Base-by-base conservation (phyloP, 2,888 invertebrate genomes). In the Cancer borealis region DNA sequence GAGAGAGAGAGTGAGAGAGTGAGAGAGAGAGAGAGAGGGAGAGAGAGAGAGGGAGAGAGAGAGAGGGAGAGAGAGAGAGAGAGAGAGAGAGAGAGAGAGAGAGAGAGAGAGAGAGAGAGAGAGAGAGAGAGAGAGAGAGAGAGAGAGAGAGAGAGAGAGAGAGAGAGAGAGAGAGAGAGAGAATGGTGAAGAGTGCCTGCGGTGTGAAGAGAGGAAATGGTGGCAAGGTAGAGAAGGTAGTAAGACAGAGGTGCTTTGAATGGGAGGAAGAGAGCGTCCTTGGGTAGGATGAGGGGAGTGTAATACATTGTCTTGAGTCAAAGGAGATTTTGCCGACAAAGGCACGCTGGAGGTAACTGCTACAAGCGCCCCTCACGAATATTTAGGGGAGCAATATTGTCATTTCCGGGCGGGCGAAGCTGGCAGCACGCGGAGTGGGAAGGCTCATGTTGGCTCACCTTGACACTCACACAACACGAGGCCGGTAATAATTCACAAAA, bases 31-130 rank as follows among this genome's bases (percentile, higher is more conserved):
- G 66, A 66, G 66, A 66, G 73, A 73, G 73, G 26, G 73, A 73
- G 73, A 73, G 73, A 73, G 73, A 73, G 73, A 73, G 73, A 73
- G 73, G 26, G 66, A 73, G 66, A 73, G 66, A 73, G 66, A 73
- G 66, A 73, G 66, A 73, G 66, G n/a, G 66, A 73, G 66, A 73
- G 66, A 73, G 66, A 73, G 66, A 39, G 39, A 39, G 45, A 60
- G 91, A 66, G 54, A 46, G 47, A 49, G 46, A 90, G 54, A 90
- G 90, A 90, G 90, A 54, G 90, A 90, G 90, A 54, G 90, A 54
- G 90, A 90, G 90, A 90, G 54, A 54, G 90, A 90, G 90, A 90
- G 49, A 90, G 90, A 90, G 54, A 88, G 88, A 88, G 88, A 88
- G 46, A 88, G 88, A 88, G 30, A 88, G 88, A 88, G 45, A 30